Evolutionary conservation across 2,113 vertebrate species (phyloP).

Genomic region (Elaphurus davidianus): DNA sequence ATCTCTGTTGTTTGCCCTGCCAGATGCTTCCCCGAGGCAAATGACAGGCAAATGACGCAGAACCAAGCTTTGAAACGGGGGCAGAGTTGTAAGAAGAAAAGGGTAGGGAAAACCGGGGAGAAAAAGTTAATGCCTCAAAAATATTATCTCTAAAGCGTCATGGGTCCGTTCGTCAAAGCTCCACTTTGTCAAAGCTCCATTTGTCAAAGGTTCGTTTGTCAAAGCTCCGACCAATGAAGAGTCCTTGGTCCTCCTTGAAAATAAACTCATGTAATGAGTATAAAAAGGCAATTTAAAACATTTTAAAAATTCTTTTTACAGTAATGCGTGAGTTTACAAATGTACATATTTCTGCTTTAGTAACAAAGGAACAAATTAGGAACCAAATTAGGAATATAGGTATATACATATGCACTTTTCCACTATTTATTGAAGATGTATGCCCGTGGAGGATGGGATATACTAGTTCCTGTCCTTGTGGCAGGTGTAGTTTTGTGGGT

Average conservation of each 20-base stretch:
- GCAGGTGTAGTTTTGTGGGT: background rate
- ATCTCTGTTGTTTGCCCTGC: background rate
- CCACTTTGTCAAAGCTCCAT: background rate
- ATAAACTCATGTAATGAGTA: background rate
- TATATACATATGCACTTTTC: background rate
- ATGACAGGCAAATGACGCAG: background rate
- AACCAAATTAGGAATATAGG: background rate
- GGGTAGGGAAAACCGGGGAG: background rate
- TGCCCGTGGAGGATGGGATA: background rate
- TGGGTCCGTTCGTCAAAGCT: background rate
- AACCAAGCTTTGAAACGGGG: background rate
- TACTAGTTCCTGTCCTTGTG: background rate
- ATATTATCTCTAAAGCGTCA: background rate
- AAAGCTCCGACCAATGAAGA: background rate
- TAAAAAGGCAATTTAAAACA: background rate
- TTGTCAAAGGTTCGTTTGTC: background rate
- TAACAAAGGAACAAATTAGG: background rate
- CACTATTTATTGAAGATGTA: background rate
- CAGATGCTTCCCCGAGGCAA: background rate
- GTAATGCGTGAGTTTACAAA: background rate
- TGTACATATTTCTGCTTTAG: background rate
- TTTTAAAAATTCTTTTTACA: background rate
- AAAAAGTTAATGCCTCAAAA: background rate
- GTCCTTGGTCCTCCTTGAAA: background rate
- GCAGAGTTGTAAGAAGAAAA: background rate